These are phyloP conservation scores for Sebastes kiyomatsui DNA, from an alignment of 2,797 vertebrate species.

Conservation along the genomic window DNA sequence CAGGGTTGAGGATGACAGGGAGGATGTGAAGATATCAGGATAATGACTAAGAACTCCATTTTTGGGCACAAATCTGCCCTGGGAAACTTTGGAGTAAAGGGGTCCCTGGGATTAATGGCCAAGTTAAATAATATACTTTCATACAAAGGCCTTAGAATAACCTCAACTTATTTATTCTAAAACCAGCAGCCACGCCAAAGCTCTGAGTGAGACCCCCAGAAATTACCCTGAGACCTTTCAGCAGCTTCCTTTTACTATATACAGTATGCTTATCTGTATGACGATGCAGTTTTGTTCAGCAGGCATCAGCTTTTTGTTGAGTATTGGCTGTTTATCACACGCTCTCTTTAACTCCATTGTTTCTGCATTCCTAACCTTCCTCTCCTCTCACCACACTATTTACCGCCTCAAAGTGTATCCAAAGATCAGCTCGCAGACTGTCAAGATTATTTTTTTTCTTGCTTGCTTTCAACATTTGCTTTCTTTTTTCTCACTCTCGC, in stretches of 20 bases:
- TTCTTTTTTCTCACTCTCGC: constrained; percentile 50
- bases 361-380: constrained; percentile 40
- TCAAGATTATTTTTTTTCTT: constrained; percentile 12
- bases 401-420: constrained; percentile 35
- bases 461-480: constrained; percentile 42
- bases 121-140: constrained; percentile 72
- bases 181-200: background rate
- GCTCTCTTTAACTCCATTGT: constrained; percentile 19
- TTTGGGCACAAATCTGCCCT: constrained; percentile 75
- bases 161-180: constrained; percentile 30
- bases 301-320: background rate
- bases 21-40: constrained; percentile 57
- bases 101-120: constrained; percentile 57
- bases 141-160: constrained; percentile 44
- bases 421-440: constrained; percentile 30
- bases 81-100: constrained; percentile 62
- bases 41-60: constrained; percentile 66
- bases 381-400: constrained; percentile 35
- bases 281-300: background rate
- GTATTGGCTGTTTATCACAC: constrained; percentile 11
- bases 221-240: constrained; percentile 23
- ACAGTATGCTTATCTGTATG: background rate
- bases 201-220: background rate
- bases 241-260: background rate
- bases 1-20: constrained; percentile 32